Conservation (phyloP, 1,140 invertebrate species). For the Eriosoma lanigerum region DNA sequence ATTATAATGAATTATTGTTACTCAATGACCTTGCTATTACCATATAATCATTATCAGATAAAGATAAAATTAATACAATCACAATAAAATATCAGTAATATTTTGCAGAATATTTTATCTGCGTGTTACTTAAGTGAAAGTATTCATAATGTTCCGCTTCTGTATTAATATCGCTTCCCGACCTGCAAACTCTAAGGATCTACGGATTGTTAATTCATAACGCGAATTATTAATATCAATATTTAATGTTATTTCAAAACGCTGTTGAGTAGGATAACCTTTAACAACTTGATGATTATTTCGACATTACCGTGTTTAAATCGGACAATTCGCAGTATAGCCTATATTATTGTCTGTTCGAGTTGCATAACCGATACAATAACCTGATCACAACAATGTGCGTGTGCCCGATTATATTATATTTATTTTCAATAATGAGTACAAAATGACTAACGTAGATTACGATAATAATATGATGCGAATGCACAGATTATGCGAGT, state of each 20-base stretch:
- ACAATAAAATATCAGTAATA: too few species aligned
- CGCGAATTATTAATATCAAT: neutral
- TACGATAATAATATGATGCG: too few species aligned
- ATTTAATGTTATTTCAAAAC: neutral
- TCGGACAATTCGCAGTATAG: neutral
- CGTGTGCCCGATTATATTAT: too few species aligned
- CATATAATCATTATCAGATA: too few species aligned
- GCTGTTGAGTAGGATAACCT: neutral
- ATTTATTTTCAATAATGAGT: too few species aligned
- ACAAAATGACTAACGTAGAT: too few species aligned
- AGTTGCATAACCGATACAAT: neutral
- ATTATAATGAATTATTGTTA: too few species aligned
- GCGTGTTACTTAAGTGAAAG: constrained; percentile 2
- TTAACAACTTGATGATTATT: constrained; percentile 22
- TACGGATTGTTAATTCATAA: constrained; percentile 2
- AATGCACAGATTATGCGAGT: too few species aligned
- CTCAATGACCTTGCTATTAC: too few species aligned
- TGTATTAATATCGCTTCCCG: neutral
- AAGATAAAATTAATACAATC: too few species aligned
- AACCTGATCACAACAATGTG: neutral
- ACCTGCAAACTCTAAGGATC: neutral
- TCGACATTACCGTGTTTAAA: neutral
- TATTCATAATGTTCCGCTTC: neutral
- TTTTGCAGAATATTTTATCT: too few species aligned
- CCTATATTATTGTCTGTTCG: neutral